Percentiles rank a stretch among this genome's conserved stretches.
Conservation (phyloP, 2,888 invertebrate species). For the Phymatocera aterrima region DNA sequence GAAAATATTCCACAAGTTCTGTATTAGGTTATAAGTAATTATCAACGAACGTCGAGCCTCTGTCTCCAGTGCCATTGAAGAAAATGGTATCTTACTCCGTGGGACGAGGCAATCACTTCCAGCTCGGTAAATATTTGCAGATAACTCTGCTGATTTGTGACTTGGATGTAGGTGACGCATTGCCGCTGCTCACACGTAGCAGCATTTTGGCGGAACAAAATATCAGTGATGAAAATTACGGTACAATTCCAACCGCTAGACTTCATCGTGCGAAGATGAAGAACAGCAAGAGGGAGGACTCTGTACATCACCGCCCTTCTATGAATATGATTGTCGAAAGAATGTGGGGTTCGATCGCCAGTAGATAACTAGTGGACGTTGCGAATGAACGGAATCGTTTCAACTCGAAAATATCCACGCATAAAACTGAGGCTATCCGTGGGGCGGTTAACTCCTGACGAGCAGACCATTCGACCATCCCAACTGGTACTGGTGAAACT, state of each 20-base stretch:
- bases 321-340: neutral
- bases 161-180: neutral
- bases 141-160: neutral
- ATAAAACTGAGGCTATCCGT: conserved; percentile 16
- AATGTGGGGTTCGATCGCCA: neutral
- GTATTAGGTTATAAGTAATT: neutral
- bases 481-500: conserved; percentile 38
- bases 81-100: neutral
- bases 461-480: conserved; percentile 18
- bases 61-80: neutral
- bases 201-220: neutral
- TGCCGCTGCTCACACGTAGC: neutral
- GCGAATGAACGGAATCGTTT: conserved; percentile 9
- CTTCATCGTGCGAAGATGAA: too few relatives aligned
- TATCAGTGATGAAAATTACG: too few relatives aligned
- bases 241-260: too few relatives aligned
- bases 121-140: conserved; percentile 11
- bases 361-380: neutral
- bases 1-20: neutral
- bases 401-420: neutral
- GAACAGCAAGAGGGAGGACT: too few relatives aligned
- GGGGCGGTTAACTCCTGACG: conserved; percentile 33
- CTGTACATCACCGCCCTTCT: too few relatives aligned
- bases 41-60: neutral
- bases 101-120: conserved; percentile 11